Conservation (phyloP, 2,888 invertebrate species). For the Pollenia amentaria region DNA sequence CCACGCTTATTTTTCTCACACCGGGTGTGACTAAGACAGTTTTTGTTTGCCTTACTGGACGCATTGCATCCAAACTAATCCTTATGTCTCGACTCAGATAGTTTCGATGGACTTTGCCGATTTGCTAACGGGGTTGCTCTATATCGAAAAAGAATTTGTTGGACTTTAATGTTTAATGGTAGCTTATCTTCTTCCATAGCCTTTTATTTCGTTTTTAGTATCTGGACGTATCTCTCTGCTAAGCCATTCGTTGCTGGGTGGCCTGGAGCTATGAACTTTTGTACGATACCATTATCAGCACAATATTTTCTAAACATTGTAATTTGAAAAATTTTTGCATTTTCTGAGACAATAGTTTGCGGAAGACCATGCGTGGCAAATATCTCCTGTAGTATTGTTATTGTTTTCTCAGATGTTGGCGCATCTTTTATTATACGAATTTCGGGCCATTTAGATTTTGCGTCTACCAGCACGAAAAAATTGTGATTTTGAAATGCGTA, state of each 20-base stretch:
- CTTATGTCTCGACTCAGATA: conserved; percentile 44
- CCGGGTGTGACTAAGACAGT: no score
- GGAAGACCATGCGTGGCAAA: conserved; percentile 42
- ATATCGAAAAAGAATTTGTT: conserved; percentile 54
- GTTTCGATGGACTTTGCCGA: conserved; percentile 55
- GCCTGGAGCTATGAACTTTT: conserved; percentile 31
- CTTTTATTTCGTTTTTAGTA: conserved; percentile 54
- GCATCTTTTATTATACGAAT: conserved; percentile 23
- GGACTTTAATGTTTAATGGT: conserved; percentile 77
- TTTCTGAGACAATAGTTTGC: conserved; percentile 37
- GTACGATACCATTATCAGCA: conserved; percentile 1
- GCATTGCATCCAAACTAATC: conserved; percentile 45
- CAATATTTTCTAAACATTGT: conserved; percentile 23
- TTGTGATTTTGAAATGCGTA: conserved; percentile 16
- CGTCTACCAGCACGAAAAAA: conserved; percentile 39
- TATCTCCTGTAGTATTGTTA: conserved; percentile 32
- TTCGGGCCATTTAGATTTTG: conserved; percentile 48
- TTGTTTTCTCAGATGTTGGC: conserved; percentile 44
- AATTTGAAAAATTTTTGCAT: conserved; percentile 47
- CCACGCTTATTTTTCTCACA: no score
- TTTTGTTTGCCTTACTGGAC: no score
- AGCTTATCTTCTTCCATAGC: conserved; percentile 79
- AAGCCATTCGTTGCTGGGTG: no score
- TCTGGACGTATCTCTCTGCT: no score
- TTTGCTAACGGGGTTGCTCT: conserved; percentile 62